Evolutionary conservation across 2,888 invertebrate genomes (phyloP).

Genomic region (Netelia fuscicornis): DNA sequence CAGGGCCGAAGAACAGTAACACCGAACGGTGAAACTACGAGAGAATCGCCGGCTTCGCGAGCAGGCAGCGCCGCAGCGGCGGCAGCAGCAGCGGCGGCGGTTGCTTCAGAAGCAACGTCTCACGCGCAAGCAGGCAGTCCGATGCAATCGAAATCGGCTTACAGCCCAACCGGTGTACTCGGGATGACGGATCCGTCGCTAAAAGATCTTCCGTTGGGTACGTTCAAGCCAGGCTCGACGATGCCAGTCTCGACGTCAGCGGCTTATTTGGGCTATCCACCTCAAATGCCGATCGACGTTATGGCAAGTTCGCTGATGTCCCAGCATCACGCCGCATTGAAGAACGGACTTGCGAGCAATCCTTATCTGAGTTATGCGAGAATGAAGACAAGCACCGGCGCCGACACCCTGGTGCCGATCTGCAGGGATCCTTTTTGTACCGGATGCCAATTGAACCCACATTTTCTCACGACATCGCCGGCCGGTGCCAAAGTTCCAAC

Average conservation of each 20-base stretch:
- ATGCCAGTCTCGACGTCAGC: slow-evolving; percentile 85
- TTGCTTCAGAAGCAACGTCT: slow-evolving; percentile 71
- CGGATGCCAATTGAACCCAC: slow-evolving; percentile 94
- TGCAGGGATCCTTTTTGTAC: slow-evolving; percentile 97
- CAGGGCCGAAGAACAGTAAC: slow-evolving; percentile 87
- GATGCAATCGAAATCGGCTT: slow-evolving; percentile 77
- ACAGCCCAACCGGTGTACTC: slow-evolving; percentile 86
- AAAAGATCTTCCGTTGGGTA: slow-evolving; percentile 89
- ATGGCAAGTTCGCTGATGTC: slow-evolving; percentile 92
- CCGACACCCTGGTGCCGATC: slow-evolving; percentile 89
- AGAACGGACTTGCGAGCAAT: slow-evolving; percentile 89
- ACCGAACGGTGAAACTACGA: slow-evolving; percentile 79
- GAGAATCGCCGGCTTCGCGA: slow-evolving; percentile 83
- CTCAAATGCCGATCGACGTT: slow-evolving; percentile 90
- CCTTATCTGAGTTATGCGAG: slow-evolving; percentile 95
- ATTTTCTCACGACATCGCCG: slow-evolving; percentile 87
- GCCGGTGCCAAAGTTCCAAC: slow-evolving; percentile 91
- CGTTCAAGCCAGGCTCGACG: slow-evolving; percentile 87
- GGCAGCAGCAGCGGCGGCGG: slow-evolving; percentile 23
- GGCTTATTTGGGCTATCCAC: slow-evolving; percentile 88
- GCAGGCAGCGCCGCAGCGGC: slow-evolving; percentile 75
- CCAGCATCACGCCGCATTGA: slow-evolving; percentile 90
- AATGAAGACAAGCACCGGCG: slow-evolving; percentile 91
- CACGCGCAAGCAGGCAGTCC: slow-evolving; percentile 71
- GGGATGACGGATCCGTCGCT: slow-evolving; percentile 88